phyloP scores from a whole-genome alignment of 2,113 vertebrate genomes.

The Edolisoma coerulescens region DNA sequence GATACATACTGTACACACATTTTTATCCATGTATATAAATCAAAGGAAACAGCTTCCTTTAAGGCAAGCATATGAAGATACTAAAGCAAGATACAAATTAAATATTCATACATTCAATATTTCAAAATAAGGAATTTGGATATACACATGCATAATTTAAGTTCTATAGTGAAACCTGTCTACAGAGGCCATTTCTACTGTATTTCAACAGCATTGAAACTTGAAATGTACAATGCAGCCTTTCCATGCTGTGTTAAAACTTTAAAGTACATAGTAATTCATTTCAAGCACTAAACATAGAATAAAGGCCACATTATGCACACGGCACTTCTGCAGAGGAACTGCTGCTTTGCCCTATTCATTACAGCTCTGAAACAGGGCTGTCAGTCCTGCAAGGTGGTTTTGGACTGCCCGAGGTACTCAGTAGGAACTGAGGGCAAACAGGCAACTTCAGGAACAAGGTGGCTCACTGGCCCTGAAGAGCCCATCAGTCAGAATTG shows the following conservation, averaged over 20 bases:
- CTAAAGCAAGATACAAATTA: slow-evolving; percentile 73
- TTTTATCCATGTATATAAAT: slow-evolving; percentile 73
- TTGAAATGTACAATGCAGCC: slow-evolving; percentile 59
- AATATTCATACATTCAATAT: slow-evolving; percentile 78
- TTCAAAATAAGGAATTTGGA: slow-evolving; percentile 77
- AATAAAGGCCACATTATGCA: slow-evolving; percentile 38
- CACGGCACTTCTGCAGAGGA: not conserved
- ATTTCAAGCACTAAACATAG: slow-evolving; percentile 47
- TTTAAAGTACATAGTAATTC: slow-evolving; percentile 58
- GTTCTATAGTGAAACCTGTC: slow-evolving; percentile 73
- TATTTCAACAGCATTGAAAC: slow-evolving; percentile 67
- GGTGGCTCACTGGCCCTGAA: not conserved
- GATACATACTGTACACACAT: slow-evolving; percentile 60
- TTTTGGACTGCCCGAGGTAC: not conserved
- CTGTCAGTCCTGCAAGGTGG: not conserved
- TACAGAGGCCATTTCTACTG: slow-evolving; percentile 71
- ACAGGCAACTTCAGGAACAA: not conserved
- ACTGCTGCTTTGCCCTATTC: not conserved
- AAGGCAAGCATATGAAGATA: slow-evolving; percentile 72
- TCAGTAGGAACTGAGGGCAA: not conserved
- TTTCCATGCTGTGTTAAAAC: slow-evolving; percentile 49
- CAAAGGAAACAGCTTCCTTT: slow-evolving; percentile 73
- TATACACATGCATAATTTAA: slow-evolving; percentile 75
- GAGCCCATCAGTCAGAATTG: not conserved
- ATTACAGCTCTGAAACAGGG: not conserved